phyloP scores from a whole-genome alignment of 2,797 vertebrate species.

The Molossus molossus region DNA sequence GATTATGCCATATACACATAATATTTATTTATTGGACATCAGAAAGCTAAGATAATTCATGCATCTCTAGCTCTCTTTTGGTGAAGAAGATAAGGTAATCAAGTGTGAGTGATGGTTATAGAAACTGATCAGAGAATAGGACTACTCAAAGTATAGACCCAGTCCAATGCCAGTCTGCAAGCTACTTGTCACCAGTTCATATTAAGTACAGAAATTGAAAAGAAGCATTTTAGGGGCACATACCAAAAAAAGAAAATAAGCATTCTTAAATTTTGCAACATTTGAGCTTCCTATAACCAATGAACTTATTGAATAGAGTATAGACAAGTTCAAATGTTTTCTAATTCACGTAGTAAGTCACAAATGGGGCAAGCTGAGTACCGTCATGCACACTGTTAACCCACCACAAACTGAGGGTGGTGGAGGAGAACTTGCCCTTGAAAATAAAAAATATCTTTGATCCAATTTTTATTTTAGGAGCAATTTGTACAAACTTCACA shows the following conservation, averaged over 20 bases:
- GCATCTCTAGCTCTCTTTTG: background rate
- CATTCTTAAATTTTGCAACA: background rate
- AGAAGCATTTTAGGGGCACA: background rate
- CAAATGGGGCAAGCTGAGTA: background rate
- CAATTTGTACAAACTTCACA: conserved; percentile 35
- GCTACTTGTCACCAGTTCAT: background rate
- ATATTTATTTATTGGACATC: background rate
- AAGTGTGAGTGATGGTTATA: background rate
- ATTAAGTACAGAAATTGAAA: background rate
- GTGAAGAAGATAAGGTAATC: conserved; percentile 16
- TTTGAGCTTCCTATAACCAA: background rate
- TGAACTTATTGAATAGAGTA: background rate
- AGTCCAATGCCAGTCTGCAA: background rate
- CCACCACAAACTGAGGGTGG: background rate
- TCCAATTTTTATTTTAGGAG: conserved; percentile 30
- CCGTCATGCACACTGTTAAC: background rate
- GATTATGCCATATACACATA: background rate
- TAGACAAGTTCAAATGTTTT: background rate
- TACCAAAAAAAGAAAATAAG: background rate
- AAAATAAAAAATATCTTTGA: background rate
- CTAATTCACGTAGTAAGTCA: background rate
- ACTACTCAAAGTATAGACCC: background rate
- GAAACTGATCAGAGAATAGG: background rate
- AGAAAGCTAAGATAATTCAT: conserved; percentile 7
- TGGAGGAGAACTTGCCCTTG: background rate